Percentiles rank a stretch among this genome's conserved stretches.
Evolutionary conservation across 2,888 invertebrate species (phyloP).

Genomic region (Yponomeuta plumbellus): DNA sequence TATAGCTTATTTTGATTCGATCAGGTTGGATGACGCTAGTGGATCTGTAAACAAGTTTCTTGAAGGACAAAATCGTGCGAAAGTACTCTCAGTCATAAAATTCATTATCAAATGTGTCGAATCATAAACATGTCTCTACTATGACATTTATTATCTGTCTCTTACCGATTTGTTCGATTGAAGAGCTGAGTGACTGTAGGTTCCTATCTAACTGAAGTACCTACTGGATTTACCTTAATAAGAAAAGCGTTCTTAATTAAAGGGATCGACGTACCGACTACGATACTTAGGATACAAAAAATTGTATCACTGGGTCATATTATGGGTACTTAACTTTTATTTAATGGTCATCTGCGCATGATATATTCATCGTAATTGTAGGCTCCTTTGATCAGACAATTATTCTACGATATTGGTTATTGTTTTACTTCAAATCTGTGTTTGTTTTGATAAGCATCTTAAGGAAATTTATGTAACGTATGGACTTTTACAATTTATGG

Average conservation of each 20-base stretch:
- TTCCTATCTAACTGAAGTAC: too few species aligned
- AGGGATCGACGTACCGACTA: not conserved
- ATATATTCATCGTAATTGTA: conserved; percentile 53
- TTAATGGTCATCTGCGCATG: conserved; percentile 28
- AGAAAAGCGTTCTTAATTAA: not conserved
- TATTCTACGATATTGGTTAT: not conserved
- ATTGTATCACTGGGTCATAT: conserved; percentile 43
- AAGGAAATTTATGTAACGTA: not conserved
- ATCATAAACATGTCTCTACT: too few species aligned
- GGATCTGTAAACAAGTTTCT: too few species aligned
- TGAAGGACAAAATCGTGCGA: too few species aligned
- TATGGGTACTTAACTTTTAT: not conserved
- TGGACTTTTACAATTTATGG: not conserved
- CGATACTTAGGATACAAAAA: conserved; percentile 28
- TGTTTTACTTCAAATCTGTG: not conserved
- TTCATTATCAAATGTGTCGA: too few species aligned
- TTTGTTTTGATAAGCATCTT: not conserved
- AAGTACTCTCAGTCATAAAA: too few species aligned
- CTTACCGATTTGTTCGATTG: too few species aligned
- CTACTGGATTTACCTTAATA: too few species aligned
- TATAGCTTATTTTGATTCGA: too few species aligned
- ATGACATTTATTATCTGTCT: too few species aligned
- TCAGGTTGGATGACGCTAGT: too few species aligned
- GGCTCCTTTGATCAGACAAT: conserved; percentile 25
- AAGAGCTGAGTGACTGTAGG: too few species aligned